Percentiles rank a stretch among this genome's conserved stretches.
Conservation (phyloP, 2,113 vertebrate species). For the Pionites leucogaster region DNA sequence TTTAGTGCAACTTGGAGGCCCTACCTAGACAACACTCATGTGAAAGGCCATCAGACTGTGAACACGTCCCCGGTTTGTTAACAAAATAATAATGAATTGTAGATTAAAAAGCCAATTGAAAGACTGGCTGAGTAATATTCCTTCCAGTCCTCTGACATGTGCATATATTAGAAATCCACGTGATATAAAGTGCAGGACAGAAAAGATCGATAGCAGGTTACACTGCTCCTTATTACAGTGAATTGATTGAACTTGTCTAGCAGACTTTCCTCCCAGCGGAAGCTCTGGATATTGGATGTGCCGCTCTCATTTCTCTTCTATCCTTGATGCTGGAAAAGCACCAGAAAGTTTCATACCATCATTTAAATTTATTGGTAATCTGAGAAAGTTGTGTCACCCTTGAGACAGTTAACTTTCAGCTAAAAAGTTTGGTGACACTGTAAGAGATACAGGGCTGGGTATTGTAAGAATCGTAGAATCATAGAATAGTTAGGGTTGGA, state of each 20-base stretch:
- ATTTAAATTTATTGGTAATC: constrained; percentile 46
- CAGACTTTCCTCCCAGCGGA: constrained; percentile 16
- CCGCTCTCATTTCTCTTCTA: constrained; percentile 11
- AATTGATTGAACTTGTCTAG: constrained; percentile 52
- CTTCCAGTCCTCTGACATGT: not conserved
- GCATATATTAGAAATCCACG: not conserved
- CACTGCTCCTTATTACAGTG: constrained; percentile 28
- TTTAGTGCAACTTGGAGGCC: not conserved
- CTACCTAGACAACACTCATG: not conserved
- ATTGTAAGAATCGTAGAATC: not conserved
- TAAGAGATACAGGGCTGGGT: not conserved
- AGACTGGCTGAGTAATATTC: not conserved
- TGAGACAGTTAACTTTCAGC: not conserved
- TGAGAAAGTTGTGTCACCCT: constrained; percentile 1
- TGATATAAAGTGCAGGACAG: not conserved
- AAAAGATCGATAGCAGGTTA: constrained; percentile 35
- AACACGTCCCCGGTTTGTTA: not conserved
- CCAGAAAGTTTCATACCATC: constrained; percentile 7
- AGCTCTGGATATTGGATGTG: not conserved
- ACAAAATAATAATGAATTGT: not conserved
- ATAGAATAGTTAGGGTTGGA: too few species aligned
- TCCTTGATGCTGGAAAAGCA: not conserved
- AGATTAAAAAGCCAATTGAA: not conserved
- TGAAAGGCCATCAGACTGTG: not conserved
- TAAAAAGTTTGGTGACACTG: not conserved